Percentiles rank a stretch among this genome's conserved stretches.
Evolutionary conservation across 2,113 vertebrate species (phyloP).

Genomic region (Rhineura floridana): DNA sequence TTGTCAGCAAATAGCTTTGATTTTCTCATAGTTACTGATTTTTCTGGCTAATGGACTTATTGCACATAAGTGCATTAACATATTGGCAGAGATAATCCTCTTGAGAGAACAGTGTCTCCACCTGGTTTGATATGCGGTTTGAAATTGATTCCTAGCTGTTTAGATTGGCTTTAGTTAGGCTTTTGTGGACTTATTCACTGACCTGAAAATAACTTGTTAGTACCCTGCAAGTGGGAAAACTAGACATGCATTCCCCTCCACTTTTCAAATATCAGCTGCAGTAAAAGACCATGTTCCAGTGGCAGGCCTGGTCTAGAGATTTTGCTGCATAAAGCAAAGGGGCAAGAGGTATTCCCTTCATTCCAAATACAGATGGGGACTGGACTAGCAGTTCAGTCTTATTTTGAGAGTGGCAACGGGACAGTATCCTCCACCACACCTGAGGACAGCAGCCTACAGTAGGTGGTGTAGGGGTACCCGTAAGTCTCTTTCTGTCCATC

Average conservation of each 20-base stretch:
- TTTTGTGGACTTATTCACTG: conserved; percentile 32
- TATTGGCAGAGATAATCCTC: conserved; percentile 40
- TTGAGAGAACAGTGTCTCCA: conserved; percentile 40
- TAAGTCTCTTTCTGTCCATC: no score
- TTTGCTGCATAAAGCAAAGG: background rate
- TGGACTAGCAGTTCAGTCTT: no score
- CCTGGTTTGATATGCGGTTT: conserved; percentile 22
- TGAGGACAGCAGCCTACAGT: no score
- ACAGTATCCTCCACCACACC: no score
- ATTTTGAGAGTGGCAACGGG: no score
- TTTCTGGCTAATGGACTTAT: conserved; percentile 48
- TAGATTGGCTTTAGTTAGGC: conserved; percentile 55
- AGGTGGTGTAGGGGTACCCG: no score
- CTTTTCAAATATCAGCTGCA: background rate
- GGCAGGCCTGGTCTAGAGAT: background rate
- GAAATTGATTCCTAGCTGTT: conserved; percentile 3
- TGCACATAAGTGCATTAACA: conserved; percentile 21
- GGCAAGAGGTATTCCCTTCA: no score
- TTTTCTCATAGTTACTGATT: conserved; percentile 34
- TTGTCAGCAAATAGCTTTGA: conserved; percentile 18
- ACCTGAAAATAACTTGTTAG: conserved; percentile 30
- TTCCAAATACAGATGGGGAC: no score
- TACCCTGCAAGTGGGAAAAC: conserved; percentile 23
- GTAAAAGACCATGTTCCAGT: background rate
- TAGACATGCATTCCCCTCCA: background rate